Evolutionary conservation across 2,113 vertebrate genomes (phyloP).

Genomic region (Chunga burmeisteri): DNA sequence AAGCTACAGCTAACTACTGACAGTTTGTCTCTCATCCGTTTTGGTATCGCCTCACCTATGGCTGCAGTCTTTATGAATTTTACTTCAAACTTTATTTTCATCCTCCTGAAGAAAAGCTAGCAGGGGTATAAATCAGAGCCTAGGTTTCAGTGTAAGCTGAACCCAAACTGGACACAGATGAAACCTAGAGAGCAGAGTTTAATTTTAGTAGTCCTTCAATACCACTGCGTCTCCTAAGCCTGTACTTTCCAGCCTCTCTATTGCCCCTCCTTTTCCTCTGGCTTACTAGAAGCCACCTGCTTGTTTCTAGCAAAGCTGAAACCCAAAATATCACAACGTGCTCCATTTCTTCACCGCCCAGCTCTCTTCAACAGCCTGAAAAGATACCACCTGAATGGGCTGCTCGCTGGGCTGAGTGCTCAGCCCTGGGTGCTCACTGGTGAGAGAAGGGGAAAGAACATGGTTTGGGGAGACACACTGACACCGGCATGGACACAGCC

Average conservation of each 20-base stretch:
- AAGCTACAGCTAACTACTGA: neutral
- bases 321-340: neutral
- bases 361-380: neutral
- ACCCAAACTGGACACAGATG: neutral
- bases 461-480: neutral
- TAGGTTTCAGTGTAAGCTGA: conserved; percentile 41
- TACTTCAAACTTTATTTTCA: neutral
- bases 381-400: neutral
- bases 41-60: neutral
- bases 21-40: neutral
- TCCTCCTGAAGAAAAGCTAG: neutral
- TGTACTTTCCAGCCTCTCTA: neutral
- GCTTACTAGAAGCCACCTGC: neutral
- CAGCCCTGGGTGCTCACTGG: neutral
- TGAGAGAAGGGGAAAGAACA: neutral
- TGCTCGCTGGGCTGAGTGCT: neutral
- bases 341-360: neutral
- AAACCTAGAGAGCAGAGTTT: conserved; percentile 30
- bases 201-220: conserved; percentile 40
- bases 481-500: neutral
- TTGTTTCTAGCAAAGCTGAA: conserved; percentile 4
- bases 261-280: neutral
- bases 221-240: neutral
- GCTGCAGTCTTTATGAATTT: neutral
- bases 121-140: neutral